phyloP scores from a whole-genome alignment of 2,888 invertebrate genomes.

The Fragum whitleyi region DNA sequence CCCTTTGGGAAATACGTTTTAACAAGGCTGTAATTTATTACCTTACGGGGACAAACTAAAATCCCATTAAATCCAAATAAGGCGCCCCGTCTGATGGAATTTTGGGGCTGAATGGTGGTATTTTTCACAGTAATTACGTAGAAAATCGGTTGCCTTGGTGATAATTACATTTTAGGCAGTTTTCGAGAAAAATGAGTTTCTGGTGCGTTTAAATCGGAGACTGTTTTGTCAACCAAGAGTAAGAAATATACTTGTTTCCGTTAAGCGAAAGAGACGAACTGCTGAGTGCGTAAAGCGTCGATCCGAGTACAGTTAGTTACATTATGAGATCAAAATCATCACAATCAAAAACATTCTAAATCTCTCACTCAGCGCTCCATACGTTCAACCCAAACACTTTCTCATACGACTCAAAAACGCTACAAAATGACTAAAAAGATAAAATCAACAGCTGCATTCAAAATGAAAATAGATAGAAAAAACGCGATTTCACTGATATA shows the following conservation, averaged over 20 bases:
- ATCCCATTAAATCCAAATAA: constrained; percentile 10
- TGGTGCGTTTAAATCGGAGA: neutral
- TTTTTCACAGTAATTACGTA: constrained; percentile 5
- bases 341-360: too few relatives aligned
- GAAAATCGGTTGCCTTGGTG: constrained; percentile 18
- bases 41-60: neutral
- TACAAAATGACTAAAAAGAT: too few relatives aligned
- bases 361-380: too few relatives aligned
- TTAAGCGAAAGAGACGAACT: too few relatives aligned
- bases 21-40: constrained; percentile 7
- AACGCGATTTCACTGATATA: too few relatives aligned
- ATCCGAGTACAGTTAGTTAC: too few relatives aligned
- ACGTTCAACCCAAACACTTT: too few relatives aligned
- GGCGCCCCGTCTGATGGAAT: constrained; percentile 13
- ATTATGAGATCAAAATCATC: too few relatives aligned
- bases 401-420: too few relatives aligned
- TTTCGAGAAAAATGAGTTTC: neutral
- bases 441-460: too few relatives aligned
- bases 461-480: too few relatives aligned
- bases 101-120: constrained; percentile 13
- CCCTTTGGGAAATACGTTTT: neutral
- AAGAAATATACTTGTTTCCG: neutral
- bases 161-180: constrained; percentile 8
- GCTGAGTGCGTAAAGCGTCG: too few relatives aligned
- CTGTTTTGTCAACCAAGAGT: neutral